phyloP scores from a whole-genome alignment of 2,888 invertebrate genomes.

The Busseola fusca region DNA sequence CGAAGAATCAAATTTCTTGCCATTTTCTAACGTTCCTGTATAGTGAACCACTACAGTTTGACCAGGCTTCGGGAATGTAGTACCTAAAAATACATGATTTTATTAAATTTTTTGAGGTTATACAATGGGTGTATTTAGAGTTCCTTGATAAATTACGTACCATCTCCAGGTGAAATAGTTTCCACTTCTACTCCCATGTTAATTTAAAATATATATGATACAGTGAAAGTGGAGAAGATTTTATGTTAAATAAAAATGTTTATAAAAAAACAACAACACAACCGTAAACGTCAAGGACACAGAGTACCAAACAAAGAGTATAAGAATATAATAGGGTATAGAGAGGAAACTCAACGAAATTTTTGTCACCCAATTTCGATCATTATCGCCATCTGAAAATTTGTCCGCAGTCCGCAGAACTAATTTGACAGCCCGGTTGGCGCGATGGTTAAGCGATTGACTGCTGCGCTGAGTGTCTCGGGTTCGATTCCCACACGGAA shows the following conservation, averaged over 20 bases:
- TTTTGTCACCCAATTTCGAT: too few species aligned
- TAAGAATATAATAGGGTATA: too few species aligned
- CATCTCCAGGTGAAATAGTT: slow-evolving; percentile 82
- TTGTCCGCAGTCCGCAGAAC: too few species aligned
- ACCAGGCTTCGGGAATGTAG: slow-evolving; percentile 97
- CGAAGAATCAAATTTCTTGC: slow-evolving; percentile 98
- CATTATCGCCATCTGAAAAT: too few species aligned
- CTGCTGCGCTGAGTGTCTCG: too few species aligned
- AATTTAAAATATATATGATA: slow-evolving; percentile 1
- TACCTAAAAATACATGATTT: slow-evolving; percentile 88
- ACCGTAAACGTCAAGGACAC: slow-evolving; percentile 24
- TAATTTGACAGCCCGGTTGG: too few species aligned
- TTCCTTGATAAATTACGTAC: slow-evolving; percentile 63
- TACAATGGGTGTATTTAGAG: slow-evolving; percentile 10
- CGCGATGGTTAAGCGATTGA: too few species aligned
- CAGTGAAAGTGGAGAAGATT: background rate
- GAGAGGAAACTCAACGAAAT: too few species aligned
- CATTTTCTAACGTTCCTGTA: slow-evolving; percentile 96
- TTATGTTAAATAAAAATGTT: background rate
- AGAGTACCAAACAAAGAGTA: too few species aligned
- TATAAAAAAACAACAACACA: slow-evolving; percentile 42
- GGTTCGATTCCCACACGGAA: too few species aligned
- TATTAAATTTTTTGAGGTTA: slow-evolving; percentile 60
- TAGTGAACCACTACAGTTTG: slow-evolving; percentile 99
- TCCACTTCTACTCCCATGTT: slow-evolving; percentile 84